A percentile compares a stretch with the other conserved stretches of the same genome.
These are phyloP conservation scores for Brachyhypopomus gauderio DNA, from an alignment of 2,113 vertebrate species.

Conservation along the genomic window DNA sequence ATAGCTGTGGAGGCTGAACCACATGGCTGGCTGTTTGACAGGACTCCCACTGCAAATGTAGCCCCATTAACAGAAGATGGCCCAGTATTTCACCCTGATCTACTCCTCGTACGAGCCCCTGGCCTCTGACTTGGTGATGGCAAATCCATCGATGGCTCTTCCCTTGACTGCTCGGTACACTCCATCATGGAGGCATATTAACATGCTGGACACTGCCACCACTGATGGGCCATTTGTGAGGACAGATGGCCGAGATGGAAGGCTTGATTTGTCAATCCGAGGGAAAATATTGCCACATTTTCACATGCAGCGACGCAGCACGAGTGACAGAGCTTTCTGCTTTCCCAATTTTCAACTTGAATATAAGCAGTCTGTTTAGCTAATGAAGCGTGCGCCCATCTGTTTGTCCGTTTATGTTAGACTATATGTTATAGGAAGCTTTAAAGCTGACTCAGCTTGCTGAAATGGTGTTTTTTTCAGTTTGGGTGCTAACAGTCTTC, in stretches of 20 bases:
- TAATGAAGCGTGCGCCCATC: slow-evolving; percentile 32
- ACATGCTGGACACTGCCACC: slow-evolving; percentile 27
- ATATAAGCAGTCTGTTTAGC: slow-evolving; percentile 29
- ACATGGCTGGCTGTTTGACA: slow-evolving; percentile 19
- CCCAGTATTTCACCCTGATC: slow-evolving; percentile 25
- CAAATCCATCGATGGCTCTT: not conserved
- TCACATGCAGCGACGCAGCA: slow-evolving; percentile 29
- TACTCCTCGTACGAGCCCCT: not conserved
- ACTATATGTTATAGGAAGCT: not conserved
- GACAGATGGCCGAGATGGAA: slow-evolving; percentile 47
- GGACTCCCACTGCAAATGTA: slow-evolving; percentile 5
- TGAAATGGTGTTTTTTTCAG: not conserved
- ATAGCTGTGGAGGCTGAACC: not conserved
- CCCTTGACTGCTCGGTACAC: slow-evolving; percentile 7
- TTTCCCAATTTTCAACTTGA: slow-evolving; percentile 36
- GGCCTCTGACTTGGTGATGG: slow-evolving; percentile 3
- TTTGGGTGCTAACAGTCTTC: not conserved
- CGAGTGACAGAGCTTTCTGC: slow-evolving; percentile 10
- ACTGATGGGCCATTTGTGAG: slow-evolving; percentile 42
- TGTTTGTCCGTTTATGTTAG: slow-evolving; percentile 40
- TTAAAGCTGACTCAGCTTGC: slow-evolving; percentile 15
- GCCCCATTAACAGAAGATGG: not conserved
- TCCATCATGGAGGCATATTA: not conserved
- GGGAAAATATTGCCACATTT: slow-evolving; percentile 28
- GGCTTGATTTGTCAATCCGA: slow-evolving; percentile 47